phyloP scores from a whole-genome alignment of 2,888 invertebrate species.

The Drosophila fulvimacula region DNA sequence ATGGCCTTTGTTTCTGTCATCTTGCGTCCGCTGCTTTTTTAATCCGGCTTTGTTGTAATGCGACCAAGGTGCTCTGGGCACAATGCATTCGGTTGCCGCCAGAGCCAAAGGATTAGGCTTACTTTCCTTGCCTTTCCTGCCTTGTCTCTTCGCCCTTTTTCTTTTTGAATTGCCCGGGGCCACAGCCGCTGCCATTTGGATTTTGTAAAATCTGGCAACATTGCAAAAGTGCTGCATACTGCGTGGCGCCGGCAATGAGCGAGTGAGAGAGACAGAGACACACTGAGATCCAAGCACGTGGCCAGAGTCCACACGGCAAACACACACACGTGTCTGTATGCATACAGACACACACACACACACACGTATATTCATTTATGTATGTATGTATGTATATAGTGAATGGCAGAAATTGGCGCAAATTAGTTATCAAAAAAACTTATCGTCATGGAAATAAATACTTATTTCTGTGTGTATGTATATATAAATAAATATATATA shows the following conservation, averaged over 20 bases:
- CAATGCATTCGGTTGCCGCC: slow-evolving; percentile 32
- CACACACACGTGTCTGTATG: too few relatives aligned
- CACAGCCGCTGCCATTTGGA: slow-evolving; percentile 11
- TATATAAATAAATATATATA: too few relatives aligned
- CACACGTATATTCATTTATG: too few relatives aligned
- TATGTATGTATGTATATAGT: too few relatives aligned
- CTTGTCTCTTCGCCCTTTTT: too few relatives aligned
- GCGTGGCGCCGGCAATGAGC: slow-evolving; percentile 17
- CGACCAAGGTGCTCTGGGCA: slow-evolving; percentile 28
- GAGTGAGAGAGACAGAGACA: neutral
- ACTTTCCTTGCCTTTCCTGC: slow-evolving; percentile 1
- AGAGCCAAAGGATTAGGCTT: slow-evolving; percentile 46
- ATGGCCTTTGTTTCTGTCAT: slow-evolving; percentile 56
- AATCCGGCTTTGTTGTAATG: slow-evolving; percentile 66
- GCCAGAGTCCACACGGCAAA: slow-evolving; percentile 6
- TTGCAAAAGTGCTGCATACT: slow-evolving; percentile 44
- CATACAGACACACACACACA: slow-evolving; percentile 24
- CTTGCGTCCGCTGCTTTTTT: slow-evolving; percentile 62
- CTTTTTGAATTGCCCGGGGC: too few relatives aligned
- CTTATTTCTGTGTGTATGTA: neutral
- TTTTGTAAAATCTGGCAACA: slow-evolving; percentile 10
- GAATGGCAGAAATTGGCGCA: slow-evolving; percentile 22
- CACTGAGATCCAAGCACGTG: slow-evolving; percentile 44
- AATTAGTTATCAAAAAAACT: slow-evolving; percentile 28
- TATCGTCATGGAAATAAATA: slow-evolving; percentile 28